A percentile compares a stretch with the other conserved stretches of the same genome.
phyloP scores from a whole-genome alignment of 1,140 invertebrate genomes.

The Tenebrio molitor region DNA sequence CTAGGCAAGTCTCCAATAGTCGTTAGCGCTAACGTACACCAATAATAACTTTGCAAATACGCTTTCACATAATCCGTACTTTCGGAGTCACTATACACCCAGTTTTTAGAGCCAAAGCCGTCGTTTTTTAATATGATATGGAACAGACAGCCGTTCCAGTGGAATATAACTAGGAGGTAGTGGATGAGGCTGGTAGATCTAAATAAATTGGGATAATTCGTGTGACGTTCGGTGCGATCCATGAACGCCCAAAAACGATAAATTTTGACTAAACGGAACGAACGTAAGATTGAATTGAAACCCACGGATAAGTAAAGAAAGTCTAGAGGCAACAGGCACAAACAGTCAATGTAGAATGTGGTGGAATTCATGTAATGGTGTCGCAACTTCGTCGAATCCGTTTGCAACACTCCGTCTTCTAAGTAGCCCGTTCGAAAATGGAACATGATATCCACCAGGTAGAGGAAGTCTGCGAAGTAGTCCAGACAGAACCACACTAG shows the following conservation, averaged over 20 bases:
- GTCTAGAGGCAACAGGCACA: slow-evolving; percentile 97
- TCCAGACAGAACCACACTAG: slow-evolving; percentile 97
- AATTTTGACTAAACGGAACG: slow-evolving; percentile 98
- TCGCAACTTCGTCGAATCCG: slow-evolving; percentile 91
- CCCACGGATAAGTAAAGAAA: slow-evolving; percentile 97
- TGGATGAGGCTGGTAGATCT: slow-evolving; percentile 94
- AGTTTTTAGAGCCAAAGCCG: slow-evolving; percentile 92
- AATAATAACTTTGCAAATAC: slow-evolving; percentile 98
- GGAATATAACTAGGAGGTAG: slow-evolving; percentile 98
- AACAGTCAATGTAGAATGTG: slow-evolving; percentile 98
- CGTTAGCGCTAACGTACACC: slow-evolving; percentile 95
- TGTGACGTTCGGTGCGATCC: slow-evolving; percentile 97
- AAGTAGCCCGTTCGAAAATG: slow-evolving; percentile 97
- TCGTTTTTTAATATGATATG: slow-evolving; percentile 96
- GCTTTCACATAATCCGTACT: slow-evolving; percentile 91
- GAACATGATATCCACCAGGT: slow-evolving; percentile 96
- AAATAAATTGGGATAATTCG: slow-evolving; percentile 98
- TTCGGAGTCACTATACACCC: slow-evolving; percentile 88
- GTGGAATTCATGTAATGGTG: slow-evolving; percentile 99
- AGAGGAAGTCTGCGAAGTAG: slow-evolving; percentile 96
- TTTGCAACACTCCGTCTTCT: slow-evolving; percentile 96
- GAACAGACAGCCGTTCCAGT: slow-evolving; percentile 99
- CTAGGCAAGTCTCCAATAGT: slow-evolving; percentile 87
- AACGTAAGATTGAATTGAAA: slow-evolving; percentile 96
- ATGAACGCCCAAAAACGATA: slow-evolving; percentile 96